A percentile compares a stretch with the other conserved stretches of the same genome.
phyloP scores from a whole-genome alignment of 2,113 vertebrate species.

The Euleptes europaea region DNA sequence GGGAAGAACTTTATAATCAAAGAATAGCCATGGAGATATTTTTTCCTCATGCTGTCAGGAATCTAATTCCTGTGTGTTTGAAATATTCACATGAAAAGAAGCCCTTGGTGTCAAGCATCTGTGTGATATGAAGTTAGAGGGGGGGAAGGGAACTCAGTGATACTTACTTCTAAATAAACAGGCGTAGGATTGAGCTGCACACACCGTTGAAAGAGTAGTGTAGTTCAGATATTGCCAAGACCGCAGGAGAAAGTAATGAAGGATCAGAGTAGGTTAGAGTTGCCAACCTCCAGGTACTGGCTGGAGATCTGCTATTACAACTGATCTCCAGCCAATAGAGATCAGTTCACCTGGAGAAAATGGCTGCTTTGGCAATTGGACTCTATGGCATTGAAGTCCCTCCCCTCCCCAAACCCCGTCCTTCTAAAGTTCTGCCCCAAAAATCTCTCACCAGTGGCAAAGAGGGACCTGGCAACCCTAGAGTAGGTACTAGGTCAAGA shows the following conservation, averaged over 20 bases:
- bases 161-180: background rate
- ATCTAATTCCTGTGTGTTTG: background rate
- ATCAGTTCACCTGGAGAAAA: too few relatives aligned
- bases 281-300: too few relatives aligned
- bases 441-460: too few relatives aligned
- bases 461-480: too few relatives aligned
- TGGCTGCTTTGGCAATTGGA: too few relatives aligned
- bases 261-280: background rate
- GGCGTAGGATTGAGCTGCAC: background rate
- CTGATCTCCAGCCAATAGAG: too few relatives aligned
- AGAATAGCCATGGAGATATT: background rate
- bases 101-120: background rate
- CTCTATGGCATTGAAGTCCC: too few relatives aligned
- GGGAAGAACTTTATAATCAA: background rate
- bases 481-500: background rate
- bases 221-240: background rate
- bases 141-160: too few relatives aligned
- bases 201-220: background rate
- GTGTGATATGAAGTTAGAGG: background rate
- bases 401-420: too few relatives aligned
- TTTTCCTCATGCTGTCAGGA: background rate
- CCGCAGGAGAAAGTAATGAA: background rate
- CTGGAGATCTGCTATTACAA: too few relatives aligned
- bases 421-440: too few relatives aligned
- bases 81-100: background rate